Conservation (phyloP, 2,888 invertebrate species). For the Dioctria rufipes region DNA sequence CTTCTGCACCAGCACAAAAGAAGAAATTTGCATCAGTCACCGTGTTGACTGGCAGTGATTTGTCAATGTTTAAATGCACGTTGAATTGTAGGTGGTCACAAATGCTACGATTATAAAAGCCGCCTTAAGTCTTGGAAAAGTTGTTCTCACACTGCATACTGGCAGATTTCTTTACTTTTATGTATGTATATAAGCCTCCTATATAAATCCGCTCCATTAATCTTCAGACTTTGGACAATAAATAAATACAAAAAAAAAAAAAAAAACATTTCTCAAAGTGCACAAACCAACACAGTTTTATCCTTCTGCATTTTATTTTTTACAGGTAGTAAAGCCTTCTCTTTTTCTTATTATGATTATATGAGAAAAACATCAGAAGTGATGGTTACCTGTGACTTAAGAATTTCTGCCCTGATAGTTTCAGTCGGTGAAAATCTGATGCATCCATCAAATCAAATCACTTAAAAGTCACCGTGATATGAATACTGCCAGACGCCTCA, state of each 20-base stretch:
- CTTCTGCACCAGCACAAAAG: conserved; percentile 41
- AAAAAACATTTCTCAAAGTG: not conserved
- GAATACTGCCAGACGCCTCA: conserved; percentile 18
- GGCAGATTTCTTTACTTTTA: conserved; percentile 4
- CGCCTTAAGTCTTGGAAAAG: not conserved
- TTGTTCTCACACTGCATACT: conserved; percentile 21
- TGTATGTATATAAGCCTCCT: not conserved
- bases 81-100: conserved; percentile 41
- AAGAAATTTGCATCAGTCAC: conserved; percentile 57
- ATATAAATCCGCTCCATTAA: not conserved
- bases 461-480: conserved; percentile 34
- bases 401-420: conserved; percentile 46
- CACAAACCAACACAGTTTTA: too few species aligned
- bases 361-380: conserved; percentile 39
- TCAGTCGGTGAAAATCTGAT: conserved; percentile 36
- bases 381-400: conserved; percentile 44
- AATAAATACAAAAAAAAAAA: not conserved
- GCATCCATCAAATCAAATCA: conserved; percentile 52
- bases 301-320: too few species aligned
- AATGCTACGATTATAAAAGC: not conserved
- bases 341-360: not conserved
- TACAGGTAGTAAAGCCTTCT: not conserved
- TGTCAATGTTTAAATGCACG: conserved; percentile 51
- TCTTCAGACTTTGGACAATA: not conserved
- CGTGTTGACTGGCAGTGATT: conserved; percentile 56